Evolutionary conservation across 2,797 vertebrate species (phyloP), one percentile per base, ranked within the genome.

Genomic region (Gymnodraco acuticeps): DNA sequence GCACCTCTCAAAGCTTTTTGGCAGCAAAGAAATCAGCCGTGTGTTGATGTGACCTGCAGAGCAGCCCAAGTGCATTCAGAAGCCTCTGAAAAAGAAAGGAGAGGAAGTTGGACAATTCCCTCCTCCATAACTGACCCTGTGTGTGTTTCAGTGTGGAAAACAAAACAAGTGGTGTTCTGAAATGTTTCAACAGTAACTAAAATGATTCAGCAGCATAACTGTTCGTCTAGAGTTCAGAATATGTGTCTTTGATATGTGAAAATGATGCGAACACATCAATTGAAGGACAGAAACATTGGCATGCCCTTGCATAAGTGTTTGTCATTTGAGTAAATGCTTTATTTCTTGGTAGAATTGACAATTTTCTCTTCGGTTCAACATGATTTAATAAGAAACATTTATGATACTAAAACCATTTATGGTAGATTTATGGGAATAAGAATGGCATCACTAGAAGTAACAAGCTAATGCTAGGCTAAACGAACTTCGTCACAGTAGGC

Each of bases 101-200:
- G 33, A 66, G n/a, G 51, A 73, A 42, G 64, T 63, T 15, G 50
- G 1, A 17, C 53, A 55, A 20, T 67, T 69, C 76, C 47, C 38
- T 74, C 61, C 73, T 77, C 79, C 62, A 75, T 43, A 66, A 12
- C 50, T 66, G 67, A 71, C 58, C 71, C 46, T 73, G 42, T 19
- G 41, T 43, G 56, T 13, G 17, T 41, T 64, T 78, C 14, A 64
- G 7, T 10, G 47, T 31, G 13, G 38, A 52, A 59, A 85, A 61
- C 70, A 31, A 6, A 38, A 38, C 6, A 80, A 42, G 10, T 33
- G 45, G 41, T 43, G 13, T 15, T 53, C 13, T 3, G 16, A 47
- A 33, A n/a, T 70, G 27, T 66, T 73, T 17, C n/a, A 16, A 41
- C 1, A 16, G 50, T 1, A 7, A 56, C 48, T 60, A 4, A 17